Base-by-base conservation (phyloP, 2,113 vertebrate species). In the Sinocyclocheilus maitianheensis region DNA sequence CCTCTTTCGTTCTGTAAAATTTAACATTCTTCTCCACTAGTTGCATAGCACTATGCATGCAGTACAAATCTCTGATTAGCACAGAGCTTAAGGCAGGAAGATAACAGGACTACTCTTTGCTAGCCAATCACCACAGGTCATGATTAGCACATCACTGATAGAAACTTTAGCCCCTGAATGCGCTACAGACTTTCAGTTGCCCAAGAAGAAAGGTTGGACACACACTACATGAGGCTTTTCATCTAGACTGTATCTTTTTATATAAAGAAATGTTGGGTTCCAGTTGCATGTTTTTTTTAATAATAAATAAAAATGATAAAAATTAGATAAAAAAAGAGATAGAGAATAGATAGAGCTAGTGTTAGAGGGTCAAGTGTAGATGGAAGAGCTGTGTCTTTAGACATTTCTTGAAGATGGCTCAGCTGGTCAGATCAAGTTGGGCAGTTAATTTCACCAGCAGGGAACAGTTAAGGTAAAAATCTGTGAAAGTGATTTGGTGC, bases 71-170 rank as follows among this genome's bases (percentile, higher is more conserved):
- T 65, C 58, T 65, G 58, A 65, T 81, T 26, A 81, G n/a, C 40
- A 62, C 11, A n/a, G 37, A 63, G 60, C 55, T 63, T 26, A 43
- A 81, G 22, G 78, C 58, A 65, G 62, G n/a, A 26, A 24, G 58
- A 81, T 26, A 62, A 58, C 78, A 81, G n/a, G 37, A 43, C 22
- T 65, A 10, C 58, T 46, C 3, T 40, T 40, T 46, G 22, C 22
- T 8, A 81, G 37, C 22, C 37, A 63, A 26, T 26, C 58, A 63
- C 78, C 78, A 16, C 58, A 43, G 22, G 22, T 81, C 37, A 81
- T 81, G 58, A 80, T 81, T 46, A 81, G 78, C 72, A 60, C 34
- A 62, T 46, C 34, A 24, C 22, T 26, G 22, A 24, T 65, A 65
- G n/a, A 81, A 24, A 65, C 37, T 63, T 81, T 8, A 63, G 34